phyloP scores from a whole-genome alignment of 2,888 invertebrate genomes.

The Chrysotoxum bicinctum region DNA sequence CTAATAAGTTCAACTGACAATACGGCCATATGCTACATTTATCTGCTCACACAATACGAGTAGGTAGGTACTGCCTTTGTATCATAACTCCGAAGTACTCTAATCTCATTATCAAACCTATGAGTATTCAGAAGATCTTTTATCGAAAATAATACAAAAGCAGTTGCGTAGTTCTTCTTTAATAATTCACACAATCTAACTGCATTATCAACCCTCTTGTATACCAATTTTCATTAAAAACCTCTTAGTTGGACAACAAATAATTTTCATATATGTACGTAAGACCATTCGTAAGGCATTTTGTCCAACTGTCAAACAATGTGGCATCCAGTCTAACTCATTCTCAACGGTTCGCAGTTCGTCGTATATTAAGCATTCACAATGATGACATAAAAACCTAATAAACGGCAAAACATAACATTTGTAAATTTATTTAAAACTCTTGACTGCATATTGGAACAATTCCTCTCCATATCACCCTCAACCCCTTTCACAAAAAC shows the following conservation, averaged over 20 bases:
- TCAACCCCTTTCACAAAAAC: constrained; percentile 35
- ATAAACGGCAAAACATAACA: constrained; percentile 70
- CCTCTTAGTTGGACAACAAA: constrained; percentile 57
- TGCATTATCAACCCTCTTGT: not conserved
- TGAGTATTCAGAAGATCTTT: constrained; percentile 28
- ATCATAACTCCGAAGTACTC: constrained; percentile 11
- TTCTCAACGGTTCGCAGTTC: constrained; percentile 2
- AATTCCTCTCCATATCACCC: constrained; percentile 7
- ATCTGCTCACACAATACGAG: constrained; percentile 46
- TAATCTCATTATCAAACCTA: constrained; percentile 60
- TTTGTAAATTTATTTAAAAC: constrained; percentile 73
- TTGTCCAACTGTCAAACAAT: constrained; percentile 69
- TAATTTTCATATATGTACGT: constrained; percentile 15
- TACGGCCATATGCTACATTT: constrained; percentile 50
- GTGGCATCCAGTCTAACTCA: constrained; percentile 46
- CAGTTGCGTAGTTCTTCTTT: not conserved
- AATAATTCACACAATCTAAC: constrained; percentile 54
- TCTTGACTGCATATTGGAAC: constrained; percentile 54
- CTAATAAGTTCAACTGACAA: not conserved
- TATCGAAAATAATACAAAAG: constrained; percentile 25
- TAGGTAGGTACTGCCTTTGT: constrained; percentile 37
- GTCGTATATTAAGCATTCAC: constrained; percentile 50
- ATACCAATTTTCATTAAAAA: constrained; percentile 61
- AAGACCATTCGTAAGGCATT: constrained; percentile 57
- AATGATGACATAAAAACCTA: constrained; percentile 73